A percentile compares a stretch with the other conserved stretches of the same genome.
Conservation (phyloP, 2,888 invertebrate genomes). For the Sinelater perroti region DNA sequence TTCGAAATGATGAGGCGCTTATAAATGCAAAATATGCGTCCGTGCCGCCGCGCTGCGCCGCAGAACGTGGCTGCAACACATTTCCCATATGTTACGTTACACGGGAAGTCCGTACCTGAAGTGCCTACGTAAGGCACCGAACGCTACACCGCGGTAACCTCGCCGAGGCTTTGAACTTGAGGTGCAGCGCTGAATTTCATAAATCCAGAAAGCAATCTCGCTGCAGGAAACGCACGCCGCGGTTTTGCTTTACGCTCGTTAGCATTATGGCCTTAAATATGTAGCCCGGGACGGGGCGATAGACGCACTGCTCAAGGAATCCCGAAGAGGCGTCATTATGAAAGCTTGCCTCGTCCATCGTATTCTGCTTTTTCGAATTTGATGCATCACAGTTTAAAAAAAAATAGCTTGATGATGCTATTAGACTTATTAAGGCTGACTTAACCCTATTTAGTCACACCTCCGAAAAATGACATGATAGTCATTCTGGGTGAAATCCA, state of each 20-base stretch:
- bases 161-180: constrained; percentile 15
- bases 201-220: constrained; percentile 18
- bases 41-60: background rate
- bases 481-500: no score
- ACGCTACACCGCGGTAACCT: constrained; percentile 2
- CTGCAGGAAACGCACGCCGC: constrained; percentile 10
- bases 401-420: no score
- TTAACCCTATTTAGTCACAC: no score
- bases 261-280: constrained; percentile 2
- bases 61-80: constrained; percentile 2
- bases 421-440: no score
- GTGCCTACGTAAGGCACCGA: constrained; percentile 7
- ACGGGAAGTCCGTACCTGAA: constrained; percentile 2
- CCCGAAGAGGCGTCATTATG: no score
- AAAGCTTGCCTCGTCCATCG: no score
- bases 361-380: no score
- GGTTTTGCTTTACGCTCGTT: constrained; percentile 19
- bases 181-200: constrained; percentile 8
- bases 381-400: no score
- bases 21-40: constrained; percentile 6
- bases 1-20: constrained; percentile 1
- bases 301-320: no score
- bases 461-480: no score
- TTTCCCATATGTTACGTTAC: constrained; percentile 8
- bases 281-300: no score